A percentile compares a stretch with the other conserved stretches of the same genome.
Conservation (phyloP, 1,140 invertebrate species). For the Polypedilum pembai region DNA sequence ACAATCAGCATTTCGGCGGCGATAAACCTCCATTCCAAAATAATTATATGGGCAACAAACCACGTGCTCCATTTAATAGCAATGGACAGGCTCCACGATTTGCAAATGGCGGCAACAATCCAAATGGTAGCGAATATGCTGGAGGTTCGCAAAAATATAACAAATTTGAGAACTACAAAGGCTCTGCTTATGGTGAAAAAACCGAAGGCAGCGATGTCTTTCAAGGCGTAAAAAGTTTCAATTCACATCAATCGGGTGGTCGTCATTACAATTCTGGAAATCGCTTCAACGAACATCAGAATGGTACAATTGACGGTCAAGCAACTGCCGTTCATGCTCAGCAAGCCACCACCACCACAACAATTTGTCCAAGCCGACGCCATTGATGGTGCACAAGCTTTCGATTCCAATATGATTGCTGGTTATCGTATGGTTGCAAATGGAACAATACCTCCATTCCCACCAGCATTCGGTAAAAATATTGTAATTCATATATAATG, state of each 20-base stretch:
- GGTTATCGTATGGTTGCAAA: slow-evolving; percentile 15
- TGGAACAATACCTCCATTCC: not conserved
- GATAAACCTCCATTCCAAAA: slow-evolving; percentile 15
- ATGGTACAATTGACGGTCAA: not conserved
- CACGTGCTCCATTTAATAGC: slow-evolving; percentile 40
- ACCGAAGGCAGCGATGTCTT: not conserved
- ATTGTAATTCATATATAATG: not conserved
- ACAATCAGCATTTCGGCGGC: not conserved
- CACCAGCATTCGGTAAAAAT: slow-evolving; percentile 10
- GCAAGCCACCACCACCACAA: not conserved
- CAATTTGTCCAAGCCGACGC: not conserved
- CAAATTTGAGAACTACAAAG: slow-evolving; percentile 7
- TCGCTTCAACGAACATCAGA: slow-evolving; percentile 3
- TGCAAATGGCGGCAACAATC: not conserved
- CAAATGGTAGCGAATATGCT: too few relatives aligned
- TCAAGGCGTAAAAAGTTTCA: not conserved
- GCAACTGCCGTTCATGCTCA: not conserved
- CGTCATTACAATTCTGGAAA: slow-evolving; percentile 23
- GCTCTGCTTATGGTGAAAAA: not conserved
- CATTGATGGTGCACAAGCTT: slow-evolving; percentile 14
- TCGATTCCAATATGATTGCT: slow-evolving; percentile 11
- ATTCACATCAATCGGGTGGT: not conserved
- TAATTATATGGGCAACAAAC: slow-evolving; percentile 34
- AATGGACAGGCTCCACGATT: slow-evolving; percentile 34
- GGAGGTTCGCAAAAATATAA: not conserved